Evolutionary conservation across 2,888 invertebrate genomes (phyloP).

Genomic region (Itoplectis maculator): DNA sequence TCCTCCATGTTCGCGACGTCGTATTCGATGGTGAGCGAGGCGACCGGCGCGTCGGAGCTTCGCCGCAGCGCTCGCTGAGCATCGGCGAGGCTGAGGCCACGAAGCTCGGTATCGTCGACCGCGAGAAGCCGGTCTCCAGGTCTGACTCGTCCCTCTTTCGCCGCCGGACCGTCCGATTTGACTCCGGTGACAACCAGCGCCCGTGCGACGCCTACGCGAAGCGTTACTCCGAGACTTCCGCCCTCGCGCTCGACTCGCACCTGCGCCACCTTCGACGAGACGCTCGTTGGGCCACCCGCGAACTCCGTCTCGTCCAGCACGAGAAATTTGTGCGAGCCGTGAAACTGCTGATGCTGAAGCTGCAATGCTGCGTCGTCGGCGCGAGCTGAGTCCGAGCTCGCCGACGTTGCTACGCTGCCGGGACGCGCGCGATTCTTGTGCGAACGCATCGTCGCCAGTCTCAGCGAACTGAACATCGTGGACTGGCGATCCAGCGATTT

Average conservation of each 20-base stretch:
- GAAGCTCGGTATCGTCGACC: slow-evolving; percentile 89
- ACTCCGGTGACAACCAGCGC: slow-evolving; percentile 96
- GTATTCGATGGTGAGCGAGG: slow-evolving; percentile 95
- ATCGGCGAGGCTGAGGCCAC: slow-evolving; percentile 90
- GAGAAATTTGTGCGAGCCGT: slow-evolving; percentile 74
- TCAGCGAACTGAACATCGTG: slow-evolving; percentile 83
- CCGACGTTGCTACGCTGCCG: slow-evolving; percentile 82
- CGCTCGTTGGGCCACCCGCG: slow-evolving; percentile 83
- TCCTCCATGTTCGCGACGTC: slow-evolving; percentile 96
- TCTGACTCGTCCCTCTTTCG: slow-evolving; percentile 93
- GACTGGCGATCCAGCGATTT: slow-evolving; percentile 4
- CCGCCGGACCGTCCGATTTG: slow-evolving; percentile 94
- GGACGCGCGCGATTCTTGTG: slow-evolving; percentile 80
- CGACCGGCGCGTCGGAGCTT: slow-evolving; percentile 88
- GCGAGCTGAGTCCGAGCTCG: slow-evolving; percentile 80
- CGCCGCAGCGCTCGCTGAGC: slow-evolving; percentile 92
- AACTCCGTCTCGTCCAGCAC: slow-evolving; percentile 76
- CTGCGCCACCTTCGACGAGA: slow-evolving; percentile 92
- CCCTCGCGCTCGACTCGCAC: slow-evolving; percentile 92
- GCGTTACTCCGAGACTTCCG: slow-evolving; percentile 94
- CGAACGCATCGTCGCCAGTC: slow-evolving; percentile 82
- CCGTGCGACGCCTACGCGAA: slow-evolving; percentile 91
- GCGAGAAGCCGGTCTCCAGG: slow-evolving; percentile 95
- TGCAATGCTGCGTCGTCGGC: slow-evolving; percentile 75
- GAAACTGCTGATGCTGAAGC: slow-evolving; percentile 61